phyloP scores from a whole-genome alignment of 2,113 vertebrate genomes.

The Corythaeola cristata region DNA sequence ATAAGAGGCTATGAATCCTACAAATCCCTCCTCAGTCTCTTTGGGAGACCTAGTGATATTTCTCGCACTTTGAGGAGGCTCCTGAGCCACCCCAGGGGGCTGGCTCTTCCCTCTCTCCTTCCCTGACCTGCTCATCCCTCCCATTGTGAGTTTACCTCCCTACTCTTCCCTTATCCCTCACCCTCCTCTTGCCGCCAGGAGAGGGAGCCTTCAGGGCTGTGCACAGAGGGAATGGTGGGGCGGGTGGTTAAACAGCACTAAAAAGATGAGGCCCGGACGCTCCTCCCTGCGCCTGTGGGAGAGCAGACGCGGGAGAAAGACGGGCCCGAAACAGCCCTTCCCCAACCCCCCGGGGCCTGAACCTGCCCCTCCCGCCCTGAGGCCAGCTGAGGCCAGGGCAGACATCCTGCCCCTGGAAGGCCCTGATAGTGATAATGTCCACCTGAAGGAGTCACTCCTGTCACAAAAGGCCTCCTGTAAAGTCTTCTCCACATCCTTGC shows the following conservation, averaged over 20 bases:
- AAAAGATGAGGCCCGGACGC: not conserved
- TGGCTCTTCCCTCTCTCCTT: not conserved
- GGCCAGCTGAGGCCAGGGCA: not conserved
- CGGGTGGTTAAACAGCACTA: not conserved
- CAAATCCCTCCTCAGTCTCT: not conserved
- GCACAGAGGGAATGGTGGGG: not conserved
- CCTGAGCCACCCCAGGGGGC: not conserved
- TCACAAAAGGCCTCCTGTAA: not conserved
- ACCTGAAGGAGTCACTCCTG: not conserved
- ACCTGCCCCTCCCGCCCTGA: not conserved
- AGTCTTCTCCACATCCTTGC: not conserved
- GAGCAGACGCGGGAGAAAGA: not conserved
- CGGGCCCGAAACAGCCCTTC: fast-evolving
- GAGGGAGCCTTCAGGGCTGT: not conserved
- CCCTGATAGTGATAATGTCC: not conserved
- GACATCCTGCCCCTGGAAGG: not conserved
- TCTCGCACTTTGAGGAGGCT: not conserved
- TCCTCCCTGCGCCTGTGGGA: not conserved
- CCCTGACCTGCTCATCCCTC: not conserved
- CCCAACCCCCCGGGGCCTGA: fast-evolving
- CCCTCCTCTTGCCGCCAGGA: not conserved
- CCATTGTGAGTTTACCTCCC: not conserved
- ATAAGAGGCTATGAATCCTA: not conserved
- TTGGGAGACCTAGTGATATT: not conserved
- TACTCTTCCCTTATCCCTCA: fast-evolving